Evolutionary conservation across 2,797 vertebrate species (phyloP), one percentile per base, ranked within the genome.

Genomic region (Channallabes apus): DNA sequence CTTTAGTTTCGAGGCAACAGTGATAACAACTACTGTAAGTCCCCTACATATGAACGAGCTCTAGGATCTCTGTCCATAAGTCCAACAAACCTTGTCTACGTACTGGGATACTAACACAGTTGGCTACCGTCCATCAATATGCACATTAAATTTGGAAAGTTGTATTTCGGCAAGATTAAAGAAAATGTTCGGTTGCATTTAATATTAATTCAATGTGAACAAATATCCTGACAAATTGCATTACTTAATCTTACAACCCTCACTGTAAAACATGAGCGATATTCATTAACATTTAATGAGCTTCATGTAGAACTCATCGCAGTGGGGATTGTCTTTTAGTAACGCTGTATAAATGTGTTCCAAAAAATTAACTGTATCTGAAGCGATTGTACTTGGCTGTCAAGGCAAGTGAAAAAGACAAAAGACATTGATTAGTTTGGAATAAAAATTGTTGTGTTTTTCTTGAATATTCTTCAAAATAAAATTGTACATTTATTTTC

Each of bases 391-490:
- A 85, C 79, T 56, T 78, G 56, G 58, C 69, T 51, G 22, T 51
- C 41, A 22, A 56, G 51, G 17, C 51, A 46, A 46, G 46, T 46
- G 46, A 11, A 46, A 46, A 46, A 46, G 46, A 68, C 22, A 3
- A 17, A 86, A 78, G 83, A 76, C 69, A 61, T n/a, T 73, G 88
- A 92, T 91, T 91, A 88, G 90, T 84, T 89, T 87, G 79, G 85
- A 78, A 15, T 78, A 24, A 78, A 38, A 20, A 71, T 35, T 24
- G 5, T 1, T 51, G 6, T 27, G 71, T 27, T 27, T 75, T 90
- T 90, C 90, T 93, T 91, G 90, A 90, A 92, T 89, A 89, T 89
- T 87, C 46, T 86, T 83, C 86, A 29, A 56, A 75, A 54, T 29
- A 9, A 75, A 75, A 54, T 2, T 18, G 1, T 54, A 56, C 6